Conservation (phyloP, 2,113 vertebrate genomes). For the Glareola pratincola region DNA sequence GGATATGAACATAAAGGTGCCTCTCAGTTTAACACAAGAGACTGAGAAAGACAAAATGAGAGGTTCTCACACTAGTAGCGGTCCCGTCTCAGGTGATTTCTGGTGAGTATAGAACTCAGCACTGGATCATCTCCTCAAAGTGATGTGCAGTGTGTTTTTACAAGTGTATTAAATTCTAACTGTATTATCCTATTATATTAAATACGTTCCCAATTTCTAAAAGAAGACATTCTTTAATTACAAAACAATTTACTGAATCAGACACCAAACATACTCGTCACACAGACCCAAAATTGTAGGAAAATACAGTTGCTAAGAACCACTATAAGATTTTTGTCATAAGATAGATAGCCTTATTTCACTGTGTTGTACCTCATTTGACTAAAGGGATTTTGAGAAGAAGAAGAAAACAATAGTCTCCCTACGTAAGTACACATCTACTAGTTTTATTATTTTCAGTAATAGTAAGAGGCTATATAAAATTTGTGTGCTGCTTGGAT, state of each 20-base stretch:
- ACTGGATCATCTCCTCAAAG: neutral
- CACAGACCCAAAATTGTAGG: neutral
- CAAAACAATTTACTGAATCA: neutral
- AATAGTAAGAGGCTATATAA: slow-evolving; percentile 33
- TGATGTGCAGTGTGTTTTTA: neutral
- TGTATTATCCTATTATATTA: neutral
- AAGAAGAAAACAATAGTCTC: slow-evolving; percentile 13
- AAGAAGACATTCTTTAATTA: neutral
- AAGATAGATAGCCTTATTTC: neutral
- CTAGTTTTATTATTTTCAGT: slow-evolving; percentile 51
- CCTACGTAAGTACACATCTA: slow-evolving; percentile 11
- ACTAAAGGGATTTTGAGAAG: slow-evolving; percentile 26
- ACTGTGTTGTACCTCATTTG: slow-evolving; percentile 13
- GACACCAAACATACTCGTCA: neutral
- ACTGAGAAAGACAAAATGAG: neutral
- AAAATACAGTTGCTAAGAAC: neutral
- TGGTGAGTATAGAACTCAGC: neutral
- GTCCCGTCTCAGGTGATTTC: neutral
- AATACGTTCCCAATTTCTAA: neutral
- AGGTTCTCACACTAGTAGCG: accelerated
- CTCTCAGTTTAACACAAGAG: neutral
- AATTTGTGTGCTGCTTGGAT: neutral
- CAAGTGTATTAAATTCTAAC: neutral
- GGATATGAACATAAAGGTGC: neutral
- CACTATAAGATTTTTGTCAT: neutral